Base-by-base conservation (phyloP, 1,140 invertebrate species). In the Drosophila lowei region DNA sequence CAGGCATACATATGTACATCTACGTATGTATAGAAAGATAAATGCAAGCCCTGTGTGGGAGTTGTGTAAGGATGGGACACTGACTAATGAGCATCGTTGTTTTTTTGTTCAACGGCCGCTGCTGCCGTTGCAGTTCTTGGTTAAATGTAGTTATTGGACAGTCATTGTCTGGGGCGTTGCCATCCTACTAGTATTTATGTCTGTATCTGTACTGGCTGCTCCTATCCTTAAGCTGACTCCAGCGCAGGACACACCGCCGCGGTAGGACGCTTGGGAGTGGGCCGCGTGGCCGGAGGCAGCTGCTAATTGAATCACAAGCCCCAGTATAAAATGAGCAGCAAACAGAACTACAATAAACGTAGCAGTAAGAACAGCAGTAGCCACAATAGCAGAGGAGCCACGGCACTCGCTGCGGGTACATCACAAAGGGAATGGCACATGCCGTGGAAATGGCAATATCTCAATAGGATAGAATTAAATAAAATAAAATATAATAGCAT, bases 221-320 rank as follows among this genome's bases (percentile, higher is more conserved):
- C 63, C 57, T 57, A 68, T n/a, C 9, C 63, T 13, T 48, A 68
- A 68, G 52, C 68, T 49, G 9, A 41, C 41, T 21, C 25, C 41
- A 53, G 41, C 28, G 61, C 52, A 62, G 63, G 68, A 53, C 68
- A 46, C 11, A 9, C 30, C 21, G 21, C 21, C 1, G 21, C 21
- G n/a, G n/a, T n/a, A n/a, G n/a, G n/a, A n/a, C n/a, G n/a, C 4
- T 23, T 23, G 23, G 4, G 23, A 3, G 23, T 25, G 23, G 23
- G 23, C 5, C 23, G 42, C 44, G 3, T 38, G 11, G 34, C 34
- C 41, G 49, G 25, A 30, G 57, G 58, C 59, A 50, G 49, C 50
- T 43, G 71, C 48, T 73, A 73, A 73, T 73, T 73, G 70, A 73
- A 73, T 73, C 70, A 73, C 59, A 57, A 73, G 58, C 71, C 70